Evolutionary conservation across 2,113 vertebrate species (phyloP).

Genomic region (Cygnus atratus): DNA sequence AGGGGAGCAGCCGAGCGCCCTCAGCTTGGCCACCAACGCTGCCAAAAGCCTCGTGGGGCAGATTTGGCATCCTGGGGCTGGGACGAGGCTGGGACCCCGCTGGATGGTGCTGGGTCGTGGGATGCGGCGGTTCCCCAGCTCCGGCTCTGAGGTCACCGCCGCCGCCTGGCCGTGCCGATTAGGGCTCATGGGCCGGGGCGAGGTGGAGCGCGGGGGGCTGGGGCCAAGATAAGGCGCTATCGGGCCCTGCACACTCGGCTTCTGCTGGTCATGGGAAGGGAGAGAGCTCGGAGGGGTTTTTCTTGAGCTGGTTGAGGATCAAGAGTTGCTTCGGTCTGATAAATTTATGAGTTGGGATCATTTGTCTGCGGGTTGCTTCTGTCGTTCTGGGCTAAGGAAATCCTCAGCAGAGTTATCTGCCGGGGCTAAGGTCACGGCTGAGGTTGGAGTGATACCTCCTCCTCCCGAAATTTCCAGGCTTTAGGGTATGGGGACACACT

Average conservation of each 20-base stretch:
- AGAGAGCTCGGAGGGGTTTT: neutral
- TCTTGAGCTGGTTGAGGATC: neutral
- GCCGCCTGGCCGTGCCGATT: neutral
- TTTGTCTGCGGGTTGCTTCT: fast-evolving
- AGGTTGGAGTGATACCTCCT: neutral
- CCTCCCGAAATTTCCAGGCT: fast-evolving
- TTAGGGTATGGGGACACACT: fast-evolving
- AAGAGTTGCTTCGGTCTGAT: neutral
- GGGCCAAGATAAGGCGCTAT: conserved; percentile 53
- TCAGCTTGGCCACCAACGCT: no score
- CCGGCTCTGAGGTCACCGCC: neutral
- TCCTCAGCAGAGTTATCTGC: neutral
- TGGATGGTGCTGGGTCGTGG: neutral
- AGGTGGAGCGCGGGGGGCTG: neutral
- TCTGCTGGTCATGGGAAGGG: neutral
- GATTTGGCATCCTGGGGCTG: neutral
- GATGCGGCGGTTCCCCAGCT: neutral
- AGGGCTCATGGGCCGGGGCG: neutral
- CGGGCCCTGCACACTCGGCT: neutral
- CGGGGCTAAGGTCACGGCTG: neutral
- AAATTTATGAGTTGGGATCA: neutral
- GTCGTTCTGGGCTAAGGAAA: neutral
- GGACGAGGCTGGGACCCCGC: neutral
- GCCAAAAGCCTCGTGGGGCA: neutral
- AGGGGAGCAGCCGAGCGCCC: neutral